phyloP scores from a whole-genome alignment of 2,888 invertebrate genomes.

The Epiblema foenella region DNA sequence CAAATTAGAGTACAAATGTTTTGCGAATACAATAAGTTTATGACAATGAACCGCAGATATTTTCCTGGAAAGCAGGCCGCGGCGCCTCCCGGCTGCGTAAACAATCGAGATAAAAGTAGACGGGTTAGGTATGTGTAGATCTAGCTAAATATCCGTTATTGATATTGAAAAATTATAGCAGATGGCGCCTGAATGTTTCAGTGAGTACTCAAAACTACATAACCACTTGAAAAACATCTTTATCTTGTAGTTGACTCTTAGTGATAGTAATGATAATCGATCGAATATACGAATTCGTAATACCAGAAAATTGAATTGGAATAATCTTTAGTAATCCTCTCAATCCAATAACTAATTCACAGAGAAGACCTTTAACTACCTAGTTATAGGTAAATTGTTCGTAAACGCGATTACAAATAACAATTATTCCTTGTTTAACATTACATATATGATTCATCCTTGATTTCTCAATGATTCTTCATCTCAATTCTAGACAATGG shows the following conservation, averaged over 20 bases:
- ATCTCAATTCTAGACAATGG: too few species aligned
- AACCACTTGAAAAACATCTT: background rate
- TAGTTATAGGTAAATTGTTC: background rate
- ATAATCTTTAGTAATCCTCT: too few species aligned
- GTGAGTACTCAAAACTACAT: background rate
- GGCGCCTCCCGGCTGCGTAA: conserved; percentile 36
- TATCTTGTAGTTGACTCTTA: background rate
- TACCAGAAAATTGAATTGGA: too few species aligned
- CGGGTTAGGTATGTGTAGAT: conserved; percentile 11
- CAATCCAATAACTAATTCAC: background rate
- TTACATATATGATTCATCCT: background rate
- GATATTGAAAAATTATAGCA: background rate
- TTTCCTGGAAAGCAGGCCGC: conserved; percentile 35
- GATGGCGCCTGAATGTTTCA: background rate
- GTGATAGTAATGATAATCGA: background rate
- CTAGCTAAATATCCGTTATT: conserved; percentile 28
- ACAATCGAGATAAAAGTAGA: conserved; percentile 41
- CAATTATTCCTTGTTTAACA: background rate
- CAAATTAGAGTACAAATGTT: background rate
- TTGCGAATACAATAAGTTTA: conserved; percentile 3
- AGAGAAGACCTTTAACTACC: background rate
- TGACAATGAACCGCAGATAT: conserved; percentile 40
- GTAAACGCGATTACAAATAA: too few species aligned
- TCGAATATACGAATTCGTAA: background rate
- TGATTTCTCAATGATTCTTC: background rate